A percentile compares a stretch with the other conserved stretches of the same genome.
Conservation (phyloP, 2,113 vertebrate genomes). For the Hemiprocne comata region DNA sequence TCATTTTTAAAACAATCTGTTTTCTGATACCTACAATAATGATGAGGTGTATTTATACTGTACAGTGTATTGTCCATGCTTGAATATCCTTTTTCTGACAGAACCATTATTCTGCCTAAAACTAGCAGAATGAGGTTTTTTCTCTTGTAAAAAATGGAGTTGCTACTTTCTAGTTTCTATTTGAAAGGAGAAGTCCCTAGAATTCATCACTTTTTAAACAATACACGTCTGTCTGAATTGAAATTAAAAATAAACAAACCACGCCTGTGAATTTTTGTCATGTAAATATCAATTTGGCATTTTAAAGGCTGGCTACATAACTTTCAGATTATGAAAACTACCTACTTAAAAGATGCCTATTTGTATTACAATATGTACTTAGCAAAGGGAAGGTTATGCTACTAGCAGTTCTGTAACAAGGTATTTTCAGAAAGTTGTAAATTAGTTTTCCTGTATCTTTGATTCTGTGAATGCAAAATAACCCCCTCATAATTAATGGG, state of each 20-base stretch:
- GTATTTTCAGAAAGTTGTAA: background rate
- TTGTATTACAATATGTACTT: background rate
- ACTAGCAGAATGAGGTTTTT: background rate
- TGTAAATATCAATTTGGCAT: background rate
- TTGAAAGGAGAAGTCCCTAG: background rate
- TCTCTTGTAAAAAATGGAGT: background rate
- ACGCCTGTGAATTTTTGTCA: background rate
- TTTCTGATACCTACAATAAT: conserved; percentile 35
- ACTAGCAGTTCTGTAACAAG: background rate
- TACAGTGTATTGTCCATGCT: background rate
- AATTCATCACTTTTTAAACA: background rate
- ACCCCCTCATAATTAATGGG: background rate
- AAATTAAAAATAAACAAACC: conserved; percentile 40
- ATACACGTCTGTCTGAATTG: background rate
- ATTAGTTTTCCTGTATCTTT: background rate
- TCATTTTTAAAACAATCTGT: conserved; percentile 43
- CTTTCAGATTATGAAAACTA: background rate
- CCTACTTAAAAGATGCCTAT: background rate
- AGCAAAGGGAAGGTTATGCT: background rate
- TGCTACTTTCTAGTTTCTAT: background rate
- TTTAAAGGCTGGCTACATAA: background rate
- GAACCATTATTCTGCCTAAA: conserved; percentile 19
- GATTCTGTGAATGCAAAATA: background rate
- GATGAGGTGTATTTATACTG: conserved; percentile 16
- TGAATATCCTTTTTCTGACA: conserved; percentile 29